Conservation (phyloP, 2,797 vertebrate genomes). For the Clarias laeviceps region DNA sequence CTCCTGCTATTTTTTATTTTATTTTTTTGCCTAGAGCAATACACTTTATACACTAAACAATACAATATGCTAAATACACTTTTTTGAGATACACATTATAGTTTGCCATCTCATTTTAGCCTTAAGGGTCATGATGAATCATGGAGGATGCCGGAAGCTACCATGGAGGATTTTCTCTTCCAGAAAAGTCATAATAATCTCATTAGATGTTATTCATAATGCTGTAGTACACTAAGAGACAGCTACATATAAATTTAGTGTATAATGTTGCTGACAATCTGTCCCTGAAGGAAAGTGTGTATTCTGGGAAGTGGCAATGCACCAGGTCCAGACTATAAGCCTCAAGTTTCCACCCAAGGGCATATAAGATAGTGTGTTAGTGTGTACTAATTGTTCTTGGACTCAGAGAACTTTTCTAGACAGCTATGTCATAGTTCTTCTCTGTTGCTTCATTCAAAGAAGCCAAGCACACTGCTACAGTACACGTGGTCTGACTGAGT, state of each 20-base stretch:
- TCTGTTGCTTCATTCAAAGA: background rate
- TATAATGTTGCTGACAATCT: background rate
- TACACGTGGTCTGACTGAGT: background rate
- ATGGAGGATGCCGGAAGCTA: background rate
- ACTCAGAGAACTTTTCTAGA: background rate
- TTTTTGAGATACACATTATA: background rate
- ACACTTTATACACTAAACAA: no score
- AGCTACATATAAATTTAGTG: background rate
- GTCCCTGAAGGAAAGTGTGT: background rate
- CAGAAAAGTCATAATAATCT: background rate
- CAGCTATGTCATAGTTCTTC: background rate
- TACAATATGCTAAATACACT: no score
- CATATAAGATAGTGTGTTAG: background rate
- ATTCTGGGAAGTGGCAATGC: background rate
- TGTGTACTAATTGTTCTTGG: background rate
- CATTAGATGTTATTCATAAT: background rate
- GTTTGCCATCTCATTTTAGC: background rate
- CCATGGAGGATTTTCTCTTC: background rate
- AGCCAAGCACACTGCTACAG: background rate
- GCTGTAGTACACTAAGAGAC: background rate
- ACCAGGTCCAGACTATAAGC: background rate
- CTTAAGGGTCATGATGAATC: background rate
- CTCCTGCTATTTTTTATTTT: background rate
- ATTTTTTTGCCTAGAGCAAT: background rate
- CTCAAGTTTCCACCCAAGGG: background rate